Base-by-base conservation (phyloP, 2,113 vertebrate species). In the Sakesphorus luctuosus region DNA sequence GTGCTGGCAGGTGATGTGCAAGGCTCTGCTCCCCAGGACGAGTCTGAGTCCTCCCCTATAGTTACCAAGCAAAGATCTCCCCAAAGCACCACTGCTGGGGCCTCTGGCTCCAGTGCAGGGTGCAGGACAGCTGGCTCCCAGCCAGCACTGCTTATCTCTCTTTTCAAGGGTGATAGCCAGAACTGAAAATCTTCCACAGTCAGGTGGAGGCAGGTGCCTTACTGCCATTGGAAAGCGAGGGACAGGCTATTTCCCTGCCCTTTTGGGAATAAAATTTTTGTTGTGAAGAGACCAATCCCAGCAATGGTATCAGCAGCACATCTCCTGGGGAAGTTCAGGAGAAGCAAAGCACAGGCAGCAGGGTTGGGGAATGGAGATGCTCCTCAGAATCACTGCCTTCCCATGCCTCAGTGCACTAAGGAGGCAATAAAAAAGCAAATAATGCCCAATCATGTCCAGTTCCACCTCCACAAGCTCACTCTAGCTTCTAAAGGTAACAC, bases 281-380 rank as follows among this genome's bases (percentile, higher is more conserved):
- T 4, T 50, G 35, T 33, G 40, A 13, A 13, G 29, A 65, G 38
- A 40, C 9, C 38, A 24, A 4, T 6, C 46, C 14, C 53, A 46
- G 33, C 73, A 56, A 11, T 1, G 11, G 17, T 79, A 62, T 13
- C 0, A 0, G 19, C 53, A 67, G 2, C 1, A 0, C 0, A 0
- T 28, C 50, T 76, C 38, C 6, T 4, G 13, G 40, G 35, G 55
- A 52, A 69, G 65, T 20, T 47, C 72, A 13, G 65, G 20, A 56
- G 49, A 56, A 36, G 68, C 35, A 50, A 79, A 66, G 49, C 28
- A 28, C 21, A 28, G 38, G 52, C 2, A 20, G 72, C 10, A 46
- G 50, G 7, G 10, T 7, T 56, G 72, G 40, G 58, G 36, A 33
- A 11, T 40, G 33, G 55, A 71, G 36, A 23, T 40, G 72, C 13